Evolutionary conservation across 2,888 invertebrate genomes (phyloP).

Genomic region (Philonicus albiceps): DNA sequence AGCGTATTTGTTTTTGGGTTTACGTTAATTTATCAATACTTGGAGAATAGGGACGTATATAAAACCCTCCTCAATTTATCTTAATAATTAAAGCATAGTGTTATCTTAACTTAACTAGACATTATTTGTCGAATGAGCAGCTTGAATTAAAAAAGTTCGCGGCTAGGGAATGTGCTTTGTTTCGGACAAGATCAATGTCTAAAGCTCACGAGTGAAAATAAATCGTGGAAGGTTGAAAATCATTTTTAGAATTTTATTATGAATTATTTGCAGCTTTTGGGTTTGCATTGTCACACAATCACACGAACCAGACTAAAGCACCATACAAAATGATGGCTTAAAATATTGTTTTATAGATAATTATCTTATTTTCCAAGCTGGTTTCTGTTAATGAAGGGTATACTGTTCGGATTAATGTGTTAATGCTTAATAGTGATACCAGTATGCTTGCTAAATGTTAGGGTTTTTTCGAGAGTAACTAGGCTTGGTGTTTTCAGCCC

Average conservation of each 20-base stretch:
- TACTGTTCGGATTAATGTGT: neutral
- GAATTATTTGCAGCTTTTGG: neutral
- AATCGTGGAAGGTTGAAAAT: neutral
- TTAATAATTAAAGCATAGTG: neutral
- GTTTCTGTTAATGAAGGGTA: neutral
- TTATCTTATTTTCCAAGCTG: neutral
- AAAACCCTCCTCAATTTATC: no score
- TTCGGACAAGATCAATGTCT: neutral
- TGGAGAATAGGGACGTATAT: no score
- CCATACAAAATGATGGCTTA: neutral
- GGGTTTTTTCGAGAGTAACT: neutral
- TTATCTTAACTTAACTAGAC: neutral
- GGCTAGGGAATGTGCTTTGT: neutral
- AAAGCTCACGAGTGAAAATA: neutral
- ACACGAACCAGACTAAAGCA: neutral
- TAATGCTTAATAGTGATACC: neutral
- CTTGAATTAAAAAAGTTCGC: neutral
- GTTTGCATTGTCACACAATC: neutral
- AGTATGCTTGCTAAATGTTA: neutral
- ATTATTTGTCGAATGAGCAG: neutral
- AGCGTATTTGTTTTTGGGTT: no score
- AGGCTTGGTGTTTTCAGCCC: neutral
- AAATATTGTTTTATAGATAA: conserved; percentile 10
- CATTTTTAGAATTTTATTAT: no score
- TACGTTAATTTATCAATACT: no score